Percentiles rank a stretch among this genome's conserved stretches.
phyloP scores from a whole-genome alignment of 2,888 invertebrate genomes.

The Trichacis sp. region DNA sequence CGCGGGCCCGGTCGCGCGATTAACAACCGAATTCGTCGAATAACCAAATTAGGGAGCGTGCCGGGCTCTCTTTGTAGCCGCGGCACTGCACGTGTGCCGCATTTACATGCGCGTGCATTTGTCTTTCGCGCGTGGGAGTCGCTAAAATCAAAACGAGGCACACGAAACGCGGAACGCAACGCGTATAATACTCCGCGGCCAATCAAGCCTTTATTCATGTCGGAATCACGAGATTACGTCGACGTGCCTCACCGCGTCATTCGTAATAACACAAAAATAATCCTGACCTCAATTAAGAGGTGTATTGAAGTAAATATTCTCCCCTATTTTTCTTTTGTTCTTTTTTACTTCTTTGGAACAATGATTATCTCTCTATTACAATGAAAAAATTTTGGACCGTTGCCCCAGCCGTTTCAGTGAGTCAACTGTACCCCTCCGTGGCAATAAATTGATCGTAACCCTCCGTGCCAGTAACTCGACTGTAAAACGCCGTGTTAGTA shows the following conservation, averaged over 20 bases:
- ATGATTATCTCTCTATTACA: too few species aligned
- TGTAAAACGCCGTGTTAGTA: too few species aligned
- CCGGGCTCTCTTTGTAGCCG: slow-evolving; percentile 19
- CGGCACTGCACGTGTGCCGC: slow-evolving; percentile 13
- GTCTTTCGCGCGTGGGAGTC: slow-evolving; percentile 22
- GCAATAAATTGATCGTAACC: too few species aligned
- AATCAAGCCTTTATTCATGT: slow-evolving; percentile 61
- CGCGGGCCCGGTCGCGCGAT: slow-evolving; percentile 46
- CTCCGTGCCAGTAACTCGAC: too few species aligned
- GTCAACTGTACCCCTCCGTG: too few species aligned
- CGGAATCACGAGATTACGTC: slow-evolving; percentile 57
- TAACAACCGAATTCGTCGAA: slow-evolving; percentile 57
- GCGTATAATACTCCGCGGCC: slow-evolving; percentile 41
- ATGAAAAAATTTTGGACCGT: too few species aligned
- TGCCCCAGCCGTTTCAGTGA: too few species aligned
- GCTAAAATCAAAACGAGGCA: not conserved
- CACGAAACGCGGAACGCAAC: slow-evolving; percentile 27
- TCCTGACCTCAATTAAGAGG: not conserved
- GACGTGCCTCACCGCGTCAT: slow-evolving; percentile 31
- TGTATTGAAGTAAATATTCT: too few species aligned
- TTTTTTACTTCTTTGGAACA: too few species aligned
- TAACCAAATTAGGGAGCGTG: slow-evolving; percentile 55
- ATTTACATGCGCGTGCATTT: slow-evolving; percentile 25
- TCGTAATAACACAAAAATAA: not conserved
- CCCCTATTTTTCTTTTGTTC: too few species aligned